These are phyloP conservation scores for Ceratothoa steindachneri DNA, from an alignment of 2,888 invertebrate species.

Conservation along the genomic window DNA sequence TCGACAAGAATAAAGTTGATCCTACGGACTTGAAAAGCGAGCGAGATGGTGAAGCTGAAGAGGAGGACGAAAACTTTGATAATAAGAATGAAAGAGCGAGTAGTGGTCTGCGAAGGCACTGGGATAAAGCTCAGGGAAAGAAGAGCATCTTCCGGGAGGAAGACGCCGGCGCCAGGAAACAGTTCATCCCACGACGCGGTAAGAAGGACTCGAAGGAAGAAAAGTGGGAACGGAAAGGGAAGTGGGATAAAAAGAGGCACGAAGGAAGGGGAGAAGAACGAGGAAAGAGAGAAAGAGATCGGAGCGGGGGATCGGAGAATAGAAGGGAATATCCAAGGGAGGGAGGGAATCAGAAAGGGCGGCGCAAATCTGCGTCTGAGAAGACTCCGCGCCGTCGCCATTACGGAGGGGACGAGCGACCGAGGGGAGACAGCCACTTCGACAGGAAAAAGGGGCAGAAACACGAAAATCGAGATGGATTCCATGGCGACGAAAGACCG, in stretches of 20 bases:
- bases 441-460: slow-evolving; percentile 1
- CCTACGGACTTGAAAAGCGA: not conserved
- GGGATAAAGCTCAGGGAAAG: slow-evolving; percentile 35
- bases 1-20: slow-evolving; percentile 7
- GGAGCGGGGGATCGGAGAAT: not conserved
- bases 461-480: not conserved
- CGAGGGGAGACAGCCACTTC: not conserved
- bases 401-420: not conserved
- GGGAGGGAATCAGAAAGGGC: not conserved
- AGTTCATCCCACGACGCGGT: slow-evolving; percentile 41
- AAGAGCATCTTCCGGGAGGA: slow-evolving; percentile 30
- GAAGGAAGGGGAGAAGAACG: not conserved
- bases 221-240: not conserved
- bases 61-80: slow-evolving; percentile 27
- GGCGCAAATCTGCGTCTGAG: not conserved
- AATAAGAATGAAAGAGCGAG: not conserved
- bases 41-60: slow-evolving; percentile 29
- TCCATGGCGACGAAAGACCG: too few relatives aligned
- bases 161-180: slow-evolving; percentile 31
- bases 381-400: not conserved
- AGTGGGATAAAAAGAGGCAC: not conserved
- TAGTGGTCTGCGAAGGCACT: slow-evolving; percentile 38
- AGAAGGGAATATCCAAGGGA: not conserved
- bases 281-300: too few relatives aligned
- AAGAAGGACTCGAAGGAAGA: not conserved